Conservation (phyloP, 2,113 vertebrate species). For the Xenopus borealis region DNA sequence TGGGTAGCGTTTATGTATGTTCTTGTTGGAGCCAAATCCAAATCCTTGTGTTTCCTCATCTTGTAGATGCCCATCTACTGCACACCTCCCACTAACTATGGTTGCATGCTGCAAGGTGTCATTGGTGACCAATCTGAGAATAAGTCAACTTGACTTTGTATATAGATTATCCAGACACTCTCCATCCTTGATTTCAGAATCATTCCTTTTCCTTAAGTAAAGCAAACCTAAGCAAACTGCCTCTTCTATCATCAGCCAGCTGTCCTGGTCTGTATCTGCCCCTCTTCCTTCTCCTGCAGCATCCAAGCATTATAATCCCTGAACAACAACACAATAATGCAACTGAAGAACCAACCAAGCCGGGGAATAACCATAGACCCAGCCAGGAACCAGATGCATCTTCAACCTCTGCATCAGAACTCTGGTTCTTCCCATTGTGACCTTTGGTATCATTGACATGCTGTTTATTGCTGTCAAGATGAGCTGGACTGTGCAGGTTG, state of each 20-base stretch:
- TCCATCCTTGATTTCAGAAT: background rate
- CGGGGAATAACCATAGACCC: slow-evolving; percentile 63
- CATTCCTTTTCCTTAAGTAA: slow-evolving; percentile 62
- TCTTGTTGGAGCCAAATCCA: no score
- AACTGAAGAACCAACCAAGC: slow-evolving; percentile 63
- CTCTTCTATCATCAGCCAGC: slow-evolving; percentile 55
- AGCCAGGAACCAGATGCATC: slow-evolving; percentile 55
- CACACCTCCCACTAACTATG: no score
- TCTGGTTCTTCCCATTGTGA: slow-evolving; percentile 68
- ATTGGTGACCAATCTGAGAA: no score
- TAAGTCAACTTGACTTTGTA: background rate
- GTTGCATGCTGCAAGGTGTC: no score
- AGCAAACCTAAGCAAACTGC: slow-evolving; percentile 66
- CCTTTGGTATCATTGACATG: slow-evolving; percentile 74
- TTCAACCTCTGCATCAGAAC: slow-evolving; percentile 25
- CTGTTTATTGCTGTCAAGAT: slow-evolving; percentile 67
- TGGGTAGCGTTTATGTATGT: no score
- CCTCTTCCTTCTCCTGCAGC: slow-evolving; percentile 64
- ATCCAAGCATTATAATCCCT: slow-evolving; percentile 61
- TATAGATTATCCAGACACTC: background rate
- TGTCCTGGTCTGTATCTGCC: slow-evolving; percentile 67
- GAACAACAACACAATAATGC: slow-evolving; percentile 75
- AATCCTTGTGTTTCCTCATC: no score
- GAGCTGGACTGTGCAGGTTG: slow-evolving; percentile 41
- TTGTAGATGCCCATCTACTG: no score